A percentile compares a stretch with the other conserved stretches of the same genome.
Conservation (phyloP, 2,888 invertebrate species). For the Eledona agricola region DNA sequence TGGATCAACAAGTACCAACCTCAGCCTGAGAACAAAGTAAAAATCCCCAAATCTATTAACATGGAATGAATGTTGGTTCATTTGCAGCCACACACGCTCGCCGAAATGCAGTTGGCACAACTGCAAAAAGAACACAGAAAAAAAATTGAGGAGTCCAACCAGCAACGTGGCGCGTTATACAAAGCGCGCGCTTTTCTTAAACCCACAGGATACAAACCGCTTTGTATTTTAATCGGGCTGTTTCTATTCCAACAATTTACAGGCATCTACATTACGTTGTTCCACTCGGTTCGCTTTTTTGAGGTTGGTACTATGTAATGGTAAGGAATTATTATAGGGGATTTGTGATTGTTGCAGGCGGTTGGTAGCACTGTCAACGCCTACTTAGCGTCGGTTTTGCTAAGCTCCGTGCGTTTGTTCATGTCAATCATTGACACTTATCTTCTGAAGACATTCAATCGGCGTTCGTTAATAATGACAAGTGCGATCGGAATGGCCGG, state of each 20-base stretch:
- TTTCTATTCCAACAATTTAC: constrained; percentile 70
- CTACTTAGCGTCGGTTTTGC: constrained; percentile 67
- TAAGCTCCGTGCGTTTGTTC: constrained; percentile 66
- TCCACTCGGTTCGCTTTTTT: constrained; percentile 70
- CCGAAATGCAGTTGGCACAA: constrained; percentile 65
- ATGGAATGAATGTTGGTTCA: not conserved
- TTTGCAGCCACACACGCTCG: constrained; percentile 60
- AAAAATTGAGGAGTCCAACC: constrained; percentile 58
- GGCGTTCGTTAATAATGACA: constrained; percentile 65
- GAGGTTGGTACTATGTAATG: constrained; percentile 57
- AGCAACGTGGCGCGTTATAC: constrained; percentile 53
- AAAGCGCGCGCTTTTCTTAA: constrained; percentile 63
- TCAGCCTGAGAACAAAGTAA: constrained; percentile 59
- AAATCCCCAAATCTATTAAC: not conserved
- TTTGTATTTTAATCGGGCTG: constrained; percentile 65
- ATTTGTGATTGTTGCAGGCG: constrained; percentile 58
- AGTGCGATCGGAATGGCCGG: constrained; percentile 67
- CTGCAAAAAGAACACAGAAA: constrained; percentile 67
- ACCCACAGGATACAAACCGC: constrained; percentile 69
- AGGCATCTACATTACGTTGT: constrained; percentile 70
- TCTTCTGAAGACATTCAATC: constrained; percentile 64
- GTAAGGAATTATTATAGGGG: no score
- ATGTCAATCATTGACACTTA: constrained; percentile 69
- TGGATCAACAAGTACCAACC: constrained; percentile 64
- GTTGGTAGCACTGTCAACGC: constrained; percentile 65